A percentile compares a stretch with the other conserved stretches of the same genome.
Evolutionary conservation across 2,113 vertebrate species (phyloP).

Genomic region (Xyliphius kryptos): DNA sequence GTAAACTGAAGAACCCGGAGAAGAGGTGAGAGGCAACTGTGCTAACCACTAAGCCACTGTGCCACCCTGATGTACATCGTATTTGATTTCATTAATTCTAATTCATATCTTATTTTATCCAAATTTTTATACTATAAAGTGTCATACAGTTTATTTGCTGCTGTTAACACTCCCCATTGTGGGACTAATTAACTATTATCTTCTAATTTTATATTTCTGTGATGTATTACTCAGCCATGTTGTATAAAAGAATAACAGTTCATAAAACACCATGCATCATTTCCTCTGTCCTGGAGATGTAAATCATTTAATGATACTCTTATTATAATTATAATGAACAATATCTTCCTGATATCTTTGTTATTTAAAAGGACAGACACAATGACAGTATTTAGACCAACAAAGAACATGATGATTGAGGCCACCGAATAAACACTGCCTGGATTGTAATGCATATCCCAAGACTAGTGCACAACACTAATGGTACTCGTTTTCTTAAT

Average conservation of each 20-base stretch:
- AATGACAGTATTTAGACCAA: conserved; percentile 21
- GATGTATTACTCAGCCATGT: conserved; percentile 65
- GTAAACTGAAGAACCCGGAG: not conserved
- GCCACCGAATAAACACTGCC: not conserved
- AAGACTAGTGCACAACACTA: not conserved
- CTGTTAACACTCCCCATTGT: too few species aligned
- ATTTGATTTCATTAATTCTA: too few species aligned
- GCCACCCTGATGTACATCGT: too few species aligned
- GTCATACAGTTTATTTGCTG: too few species aligned
- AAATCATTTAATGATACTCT: conserved; percentile 26
- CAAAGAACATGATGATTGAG: conserved; percentile 12
- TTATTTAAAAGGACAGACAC: conserved; percentile 16
- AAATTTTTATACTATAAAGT: too few species aligned
- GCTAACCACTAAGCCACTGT: too few species aligned
- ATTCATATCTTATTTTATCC: too few species aligned
- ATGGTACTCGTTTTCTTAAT: conserved; percentile 11
- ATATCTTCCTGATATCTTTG: not conserved
- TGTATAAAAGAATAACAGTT: conserved; percentile 69
- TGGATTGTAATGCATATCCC: conserved; percentile 10
- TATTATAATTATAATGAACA: conserved; percentile 19
- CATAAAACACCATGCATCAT: conserved; percentile 82
- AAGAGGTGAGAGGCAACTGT: not conserved
- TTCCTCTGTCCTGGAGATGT: conserved; percentile 63
- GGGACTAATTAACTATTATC: too few species aligned
- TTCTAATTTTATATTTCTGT: conserved; percentile 58